These are phyloP conservation scores for Mustela nigripes DNA, from an alignment of 2,113 vertebrate genomes.

Conservation along the genomic window DNA sequence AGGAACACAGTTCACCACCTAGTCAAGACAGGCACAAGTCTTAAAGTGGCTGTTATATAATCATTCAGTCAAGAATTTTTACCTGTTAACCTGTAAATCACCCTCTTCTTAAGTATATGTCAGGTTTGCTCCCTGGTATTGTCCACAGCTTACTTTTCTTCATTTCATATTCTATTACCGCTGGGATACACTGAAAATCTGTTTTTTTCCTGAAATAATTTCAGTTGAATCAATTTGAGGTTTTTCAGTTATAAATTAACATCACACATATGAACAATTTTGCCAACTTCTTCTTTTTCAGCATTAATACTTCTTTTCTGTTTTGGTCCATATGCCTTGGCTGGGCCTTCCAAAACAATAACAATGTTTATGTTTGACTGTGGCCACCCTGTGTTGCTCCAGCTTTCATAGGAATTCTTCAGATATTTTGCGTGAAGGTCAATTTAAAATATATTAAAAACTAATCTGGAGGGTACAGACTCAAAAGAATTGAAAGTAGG, in stretches of 20 bases:
- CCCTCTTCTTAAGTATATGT: not conserved
- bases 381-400: not conserved
- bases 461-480: not conserved
- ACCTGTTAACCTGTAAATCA: not conserved
- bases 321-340: not conserved
- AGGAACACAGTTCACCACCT: not conserved
- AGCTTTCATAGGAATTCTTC: not conserved
- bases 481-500: not conserved
- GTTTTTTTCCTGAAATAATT: not conserved
- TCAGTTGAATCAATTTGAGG: not conserved
- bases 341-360: not conserved
- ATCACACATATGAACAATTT: not conserved
- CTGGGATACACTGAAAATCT: not conserved
- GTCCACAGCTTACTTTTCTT: not conserved
- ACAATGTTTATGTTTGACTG: not conserved
- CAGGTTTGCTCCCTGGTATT: not conserved
- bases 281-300: not conserved
- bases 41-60: not conserved
- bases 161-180: not conserved
- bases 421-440: not conserved
- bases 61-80: not conserved
- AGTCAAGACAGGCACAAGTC: not conserved
- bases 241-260: not conserved
- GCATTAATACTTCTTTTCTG: not conserved
- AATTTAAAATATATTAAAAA: not conserved